Evolutionary conservation across 2,888 invertebrate species (phyloP), one percentile per base, ranked within the genome.

Genomic region (Drosophila kambysellisi): DNA sequence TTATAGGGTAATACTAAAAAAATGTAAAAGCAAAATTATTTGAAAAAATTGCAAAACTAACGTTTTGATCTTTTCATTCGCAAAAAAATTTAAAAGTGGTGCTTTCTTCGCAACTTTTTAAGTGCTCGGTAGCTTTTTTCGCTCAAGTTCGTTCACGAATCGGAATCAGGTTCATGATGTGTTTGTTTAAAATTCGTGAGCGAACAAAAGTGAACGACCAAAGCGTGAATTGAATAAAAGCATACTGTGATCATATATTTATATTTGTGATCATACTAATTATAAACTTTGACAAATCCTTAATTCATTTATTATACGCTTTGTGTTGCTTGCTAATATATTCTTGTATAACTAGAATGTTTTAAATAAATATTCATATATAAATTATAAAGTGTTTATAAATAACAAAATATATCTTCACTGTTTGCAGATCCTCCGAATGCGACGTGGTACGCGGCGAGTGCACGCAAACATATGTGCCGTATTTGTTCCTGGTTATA

Each of bases 401-500:
- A 4, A 50, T 51, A 29, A n/a, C 4, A 33, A 65, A 33, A 65
- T 46, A 54, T 54, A 4, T 2, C 0, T 4, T 29, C 1, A 20
- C 95, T 64, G 94, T 81, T 70, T 95, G 94, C 61, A 98, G 98
- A 94, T 97, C 96, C 62, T 96, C 96, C 63, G 97, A 98, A 93
- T 98, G 98, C 92, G 98, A 98, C 77, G 95, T 98, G 30, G 96
- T 98, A 33, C 95, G 97, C 74, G 98, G 98, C 25, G 96, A 97
- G 90, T 98, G 98, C 92, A 97, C 97, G 69, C 98, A 98, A 93
- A 98, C 98, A 0, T 93, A 93, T 82, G 97, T 98, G 81, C 98
- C 98, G 15, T 98, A 98, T 92, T 93, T 98, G 82, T 98, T 98
- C 94, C 94, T 98, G 92, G 98, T 98, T 67, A 96, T 98, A 70